These are phyloP conservation scores for Tenthredo scrophulariae DNA, from an alignment of 2,888 invertebrate species.

Conservation along the genomic window DNA sequence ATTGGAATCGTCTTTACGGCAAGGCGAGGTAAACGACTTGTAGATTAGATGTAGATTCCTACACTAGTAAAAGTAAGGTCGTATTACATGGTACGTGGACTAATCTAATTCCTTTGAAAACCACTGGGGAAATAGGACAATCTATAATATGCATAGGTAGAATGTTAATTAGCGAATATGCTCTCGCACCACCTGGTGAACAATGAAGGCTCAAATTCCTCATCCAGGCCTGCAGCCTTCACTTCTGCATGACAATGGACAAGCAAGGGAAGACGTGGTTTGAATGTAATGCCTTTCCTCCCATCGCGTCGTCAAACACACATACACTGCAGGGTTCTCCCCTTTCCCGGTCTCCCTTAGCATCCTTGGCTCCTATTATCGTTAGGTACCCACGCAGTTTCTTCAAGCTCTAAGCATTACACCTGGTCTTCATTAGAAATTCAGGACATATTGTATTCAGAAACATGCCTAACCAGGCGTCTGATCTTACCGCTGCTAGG, in stretches of 20 bases:
- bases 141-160: conserved; percentile 38
- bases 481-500: conserved; percentile 2
- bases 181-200: conserved; percentile 6
- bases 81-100: background rate
- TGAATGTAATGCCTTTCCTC: conserved; percentile 48
- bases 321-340: background rate
- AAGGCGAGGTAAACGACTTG: background rate
- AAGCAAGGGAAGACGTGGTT: conserved; percentile 37
- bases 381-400: background rate
- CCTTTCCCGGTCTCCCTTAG: background rate
- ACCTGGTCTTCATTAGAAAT: background rate
- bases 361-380: background rate
- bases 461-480: conserved; percentile 8
- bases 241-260: conserved; percentile 53
- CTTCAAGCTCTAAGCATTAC: background rate
- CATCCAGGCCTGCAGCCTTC: conserved; percentile 38
- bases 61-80: background rate
- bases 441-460: background rate
- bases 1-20: background rate
- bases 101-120: conserved; percentile 25
- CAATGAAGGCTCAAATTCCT: conserved; percentile 41
- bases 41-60: background rate
- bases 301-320: background rate
- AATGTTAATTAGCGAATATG: conserved; percentile 51
- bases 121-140: conserved; percentile 33